Base-by-base conservation (phyloP, 1,140 invertebrate genomes). In the Drosophila bifasciata region DNA sequence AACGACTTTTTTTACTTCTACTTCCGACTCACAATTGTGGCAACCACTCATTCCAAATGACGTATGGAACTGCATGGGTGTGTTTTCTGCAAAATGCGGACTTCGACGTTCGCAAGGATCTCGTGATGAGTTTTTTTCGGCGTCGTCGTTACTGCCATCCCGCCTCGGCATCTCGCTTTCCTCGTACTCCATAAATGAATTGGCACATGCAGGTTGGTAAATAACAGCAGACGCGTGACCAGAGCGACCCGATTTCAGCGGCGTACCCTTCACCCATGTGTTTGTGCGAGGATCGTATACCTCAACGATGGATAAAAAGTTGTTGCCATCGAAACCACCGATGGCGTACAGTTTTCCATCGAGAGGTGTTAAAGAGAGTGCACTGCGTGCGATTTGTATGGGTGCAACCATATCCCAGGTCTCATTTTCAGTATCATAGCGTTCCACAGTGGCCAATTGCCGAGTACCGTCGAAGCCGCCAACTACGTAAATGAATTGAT, bases 181-280 rank as follows among this genome's bases (percentile, higher is more conserved):
- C 8, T 90, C 83, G 74, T 93, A 77, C 55, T 92, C 91, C 90
- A 94, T 93, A 67, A 93, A 94, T 63, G 93, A 93, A 36, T 92
- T 89, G 2, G 91, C 91, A 85, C 94, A 93, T 9, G 93, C 93
- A 46, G 93, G 93, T 86, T 96, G 94, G 91, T 95, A 96, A 74
- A 96, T 97, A 1, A 98, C 96, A 9, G 96, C 96, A 49, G 97
- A 96, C 1, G 97, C 96, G 91, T 98, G 97, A 6, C 97, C 97
- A 25, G 97, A 98, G 63, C 97, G 94, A 16, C 95, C 96, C 44
- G 96, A 97, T n/a, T 95, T 95, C 92, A 98, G 94, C 2, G 95
- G 93, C 21, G 94, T 94, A 21, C 96, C 96, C 63, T 93, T 92
- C 53, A 93, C 93, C 97, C 97, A 98, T 25, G 92, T 91, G 91